Evolutionary conservation across 1,140 invertebrate genomes (phyloP).

Genomic region (Lepidotrigona ventralis): DNA sequence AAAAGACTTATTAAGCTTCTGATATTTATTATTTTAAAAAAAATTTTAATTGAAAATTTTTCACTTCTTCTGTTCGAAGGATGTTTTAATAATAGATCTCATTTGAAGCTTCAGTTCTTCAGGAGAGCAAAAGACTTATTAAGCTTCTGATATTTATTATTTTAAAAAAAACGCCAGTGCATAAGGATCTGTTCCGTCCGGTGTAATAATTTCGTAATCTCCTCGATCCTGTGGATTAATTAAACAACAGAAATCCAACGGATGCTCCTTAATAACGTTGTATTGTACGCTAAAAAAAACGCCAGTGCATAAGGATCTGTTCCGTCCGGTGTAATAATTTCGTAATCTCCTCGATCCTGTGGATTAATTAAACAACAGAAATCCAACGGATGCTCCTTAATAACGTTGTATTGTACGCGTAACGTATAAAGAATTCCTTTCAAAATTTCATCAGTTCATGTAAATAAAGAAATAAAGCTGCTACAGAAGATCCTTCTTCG

Average conservation of each 20-base stretch:
- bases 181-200: background rate
- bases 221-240: background rate
- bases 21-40: background rate
- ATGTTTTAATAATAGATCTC: no score
- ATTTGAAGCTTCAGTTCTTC: background rate
- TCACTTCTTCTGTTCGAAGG: no score
- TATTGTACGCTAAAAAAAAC: background rate
- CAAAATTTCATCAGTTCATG: background rate
- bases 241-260: background rate
- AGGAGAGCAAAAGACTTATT: background rate
- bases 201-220: background rate
- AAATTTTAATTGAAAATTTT: no score
- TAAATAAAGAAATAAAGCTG: background rate
- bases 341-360: background rate
- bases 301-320: background rate
- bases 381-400: background rate
- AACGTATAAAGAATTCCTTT: background rate
- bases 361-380: background rate
- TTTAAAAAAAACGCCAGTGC: background rate
- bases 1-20: background rate
- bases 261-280: background rate
- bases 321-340: background rate
- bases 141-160: background rate
- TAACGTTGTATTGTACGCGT: background rate
- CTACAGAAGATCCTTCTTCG: background rate